A percentile compares a stretch with the other conserved stretches of the same genome.
These are phyloP conservation scores for Heliconius hermathena DNA, from an alignment of 1,140 invertebrate species.

Conservation along the genomic window DNA sequence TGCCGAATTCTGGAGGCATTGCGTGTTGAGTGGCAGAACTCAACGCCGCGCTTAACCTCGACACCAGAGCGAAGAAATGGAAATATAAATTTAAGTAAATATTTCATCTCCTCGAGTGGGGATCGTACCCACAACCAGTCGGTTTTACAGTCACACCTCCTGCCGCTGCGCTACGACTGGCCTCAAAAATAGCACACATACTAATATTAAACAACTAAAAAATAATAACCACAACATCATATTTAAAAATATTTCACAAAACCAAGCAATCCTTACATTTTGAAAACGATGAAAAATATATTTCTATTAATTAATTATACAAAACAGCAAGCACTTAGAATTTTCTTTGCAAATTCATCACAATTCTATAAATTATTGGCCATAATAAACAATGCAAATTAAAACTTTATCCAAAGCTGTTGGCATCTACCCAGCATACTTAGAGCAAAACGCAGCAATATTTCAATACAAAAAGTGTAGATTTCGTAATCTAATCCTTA, in stretches of 20 bases:
- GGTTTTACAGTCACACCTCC: too few species aligned
- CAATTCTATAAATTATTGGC: conserved; percentile 4
- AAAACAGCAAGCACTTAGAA: background rate
- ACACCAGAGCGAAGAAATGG: too few species aligned
- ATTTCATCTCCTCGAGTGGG: too few species aligned
- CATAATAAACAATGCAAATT: conserved; percentile 2
- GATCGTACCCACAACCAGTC: too few species aligned
- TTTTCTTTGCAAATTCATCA: conserved; percentile 8
- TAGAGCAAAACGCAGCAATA: conserved; percentile 11
- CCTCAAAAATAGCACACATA: too few species aligned
- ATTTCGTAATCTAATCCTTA: conserved; percentile 20
- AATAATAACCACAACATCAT: background rate
- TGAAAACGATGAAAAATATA: background rate
- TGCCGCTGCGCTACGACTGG: too few species aligned
- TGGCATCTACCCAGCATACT: background rate
- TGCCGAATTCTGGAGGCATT: too few species aligned
- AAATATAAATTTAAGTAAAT: too few species aligned
- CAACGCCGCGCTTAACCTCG: too few species aligned
- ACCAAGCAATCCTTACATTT: background rate
- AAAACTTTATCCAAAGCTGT: background rate
- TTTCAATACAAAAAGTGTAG: conserved; percentile 14
- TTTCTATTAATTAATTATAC: background rate
- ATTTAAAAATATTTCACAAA: background rate
- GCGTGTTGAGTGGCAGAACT: too few species aligned
- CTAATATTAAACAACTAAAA: too few species aligned